A percentile compares a stretch with the other conserved stretches of the same genome.
These are phyloP conservation scores for Vimba vimba DNA, from an alignment of 2,113 vertebrate genomes.

Conservation along the genomic window DNA sequence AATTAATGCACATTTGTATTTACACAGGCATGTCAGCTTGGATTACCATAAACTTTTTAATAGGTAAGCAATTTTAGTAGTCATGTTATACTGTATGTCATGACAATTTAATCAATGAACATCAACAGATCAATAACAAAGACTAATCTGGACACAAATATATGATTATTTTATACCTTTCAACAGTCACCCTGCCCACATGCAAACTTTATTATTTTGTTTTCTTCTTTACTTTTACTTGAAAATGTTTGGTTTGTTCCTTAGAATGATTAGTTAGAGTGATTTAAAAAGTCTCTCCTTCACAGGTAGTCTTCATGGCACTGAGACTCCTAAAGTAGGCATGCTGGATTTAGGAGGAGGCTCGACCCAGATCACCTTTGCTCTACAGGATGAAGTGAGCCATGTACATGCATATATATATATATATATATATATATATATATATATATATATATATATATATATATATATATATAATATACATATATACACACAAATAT, in stretches of 20 bases:
- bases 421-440: no score
- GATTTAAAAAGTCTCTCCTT: neutral
- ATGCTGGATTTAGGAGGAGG: slow-evolving; percentile 95
- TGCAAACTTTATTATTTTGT: neutral
- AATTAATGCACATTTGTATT: slow-evolving; percentile 18
- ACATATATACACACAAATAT: neutral
- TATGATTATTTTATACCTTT: no score
- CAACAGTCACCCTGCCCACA: neutral
- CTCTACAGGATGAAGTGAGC: slow-evolving; percentile 83
- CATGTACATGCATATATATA: slow-evolving; percentile 4
- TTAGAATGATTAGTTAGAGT: neutral
- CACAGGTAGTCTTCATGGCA: slow-evolving; percentile 79
- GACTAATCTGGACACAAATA: neutral
- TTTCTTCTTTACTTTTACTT: neutral
- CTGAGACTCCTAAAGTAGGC: slow-evolving; percentile 78
- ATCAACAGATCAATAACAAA: neutral
- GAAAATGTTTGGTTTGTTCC: neutral
- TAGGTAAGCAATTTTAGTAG: slow-evolving; percentile 73
- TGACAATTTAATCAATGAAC: no score
- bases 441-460: no score
- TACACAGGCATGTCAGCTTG: slow-evolving; percentile 90
- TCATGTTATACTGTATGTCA: neutral
- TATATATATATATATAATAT: no score
- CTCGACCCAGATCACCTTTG: slow-evolving; percentile 95
- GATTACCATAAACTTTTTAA: slow-evolving; percentile 96